Percentiles rank a stretch among this genome's conserved stretches.
Conservation (phyloP, 2,113 vertebrate genomes). For the Caranx melampygus region DNA sequence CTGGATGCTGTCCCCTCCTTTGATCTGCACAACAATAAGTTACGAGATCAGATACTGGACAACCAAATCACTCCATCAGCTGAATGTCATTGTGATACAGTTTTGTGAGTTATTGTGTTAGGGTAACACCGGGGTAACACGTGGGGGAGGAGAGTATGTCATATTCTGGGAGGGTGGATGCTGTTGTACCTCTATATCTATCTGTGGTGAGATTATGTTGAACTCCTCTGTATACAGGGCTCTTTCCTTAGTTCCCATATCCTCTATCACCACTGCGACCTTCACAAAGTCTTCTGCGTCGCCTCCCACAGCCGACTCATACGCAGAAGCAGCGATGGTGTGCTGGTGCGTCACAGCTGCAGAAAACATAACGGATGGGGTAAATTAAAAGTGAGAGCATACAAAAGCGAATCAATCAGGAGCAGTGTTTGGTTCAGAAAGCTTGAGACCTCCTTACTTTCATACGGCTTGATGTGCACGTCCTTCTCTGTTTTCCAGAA, state of each 20-base stretch:
- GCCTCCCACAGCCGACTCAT: slow-evolving; percentile 44
- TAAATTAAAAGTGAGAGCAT: neutral
- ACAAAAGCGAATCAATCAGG: neutral
- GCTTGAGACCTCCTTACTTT: slow-evolving; percentile 49
- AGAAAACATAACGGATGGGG: neutral
- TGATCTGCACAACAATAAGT: slow-evolving; percentile 53
- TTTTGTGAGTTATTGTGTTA: no score
- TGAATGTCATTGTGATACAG: neutral
- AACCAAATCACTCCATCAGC: neutral
- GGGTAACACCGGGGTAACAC: no score
- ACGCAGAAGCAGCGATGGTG: slow-evolving; percentile 48
- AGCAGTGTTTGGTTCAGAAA: neutral
- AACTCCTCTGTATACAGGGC: slow-evolving; percentile 65
- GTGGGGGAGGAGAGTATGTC: no score
- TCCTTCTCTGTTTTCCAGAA: slow-evolving; percentile 60
- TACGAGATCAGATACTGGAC: neutral
- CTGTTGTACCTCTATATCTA: slow-evolving; percentile 59
- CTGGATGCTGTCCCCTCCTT: slow-evolving; percentile 62
- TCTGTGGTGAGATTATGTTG: slow-evolving; percentile 52
- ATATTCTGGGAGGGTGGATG: neutral
- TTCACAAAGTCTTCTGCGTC: slow-evolving; percentile 61
- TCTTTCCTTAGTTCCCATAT: slow-evolving; percentile 54
- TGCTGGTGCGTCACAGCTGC: slow-evolving; percentile 55
- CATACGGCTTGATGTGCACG: slow-evolving; percentile 39
- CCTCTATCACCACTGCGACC: slow-evolving; percentile 68